Percentiles rank a stretch among this genome's conserved stretches.
These are phyloP conservation scores for Masticophis lateralis DNA, from an alignment of 2,797 vertebrate genomes.

Conservation along the genomic window DNA sequence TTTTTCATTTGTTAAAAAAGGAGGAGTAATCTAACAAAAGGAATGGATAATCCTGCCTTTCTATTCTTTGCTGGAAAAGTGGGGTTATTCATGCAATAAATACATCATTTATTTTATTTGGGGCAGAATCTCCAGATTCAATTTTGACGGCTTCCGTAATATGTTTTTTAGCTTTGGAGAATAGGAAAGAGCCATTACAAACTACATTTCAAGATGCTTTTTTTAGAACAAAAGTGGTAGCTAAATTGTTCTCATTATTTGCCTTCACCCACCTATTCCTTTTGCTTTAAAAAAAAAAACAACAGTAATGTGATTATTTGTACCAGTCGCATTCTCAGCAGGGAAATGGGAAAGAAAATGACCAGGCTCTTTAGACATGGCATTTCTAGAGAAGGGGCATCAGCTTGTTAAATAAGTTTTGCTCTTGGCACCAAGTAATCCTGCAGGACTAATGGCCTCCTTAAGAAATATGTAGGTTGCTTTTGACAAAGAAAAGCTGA, in stretches of 20 bases:
- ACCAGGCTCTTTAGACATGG: slow-evolving; percentile 7
- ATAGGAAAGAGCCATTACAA: neutral
- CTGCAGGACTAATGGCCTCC: slow-evolving; percentile 21
- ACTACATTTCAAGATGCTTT: slow-evolving; percentile 11
- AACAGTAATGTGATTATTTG: slow-evolving; percentile 35
- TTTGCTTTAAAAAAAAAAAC: slow-evolving; percentile 29
- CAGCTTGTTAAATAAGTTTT: slow-evolving; percentile 11
- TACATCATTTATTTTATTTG: neutral
- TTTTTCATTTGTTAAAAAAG: neutral
- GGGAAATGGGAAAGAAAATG: slow-evolving; percentile 36
- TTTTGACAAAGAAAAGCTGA: slow-evolving; percentile 28
- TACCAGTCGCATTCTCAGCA: slow-evolving; percentile 15
- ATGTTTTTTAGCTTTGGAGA: neutral
- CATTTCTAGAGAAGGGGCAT: slow-evolving; percentile 2
- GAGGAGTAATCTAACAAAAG: neutral
- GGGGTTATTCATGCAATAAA: neutral
- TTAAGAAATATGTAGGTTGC: neutral
- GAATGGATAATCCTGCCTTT: neutral
- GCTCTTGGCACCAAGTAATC: slow-evolving; percentile 14
- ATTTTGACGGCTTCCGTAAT: neutral
- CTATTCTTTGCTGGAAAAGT: neutral
- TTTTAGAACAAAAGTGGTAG: neutral
- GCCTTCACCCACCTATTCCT: neutral
- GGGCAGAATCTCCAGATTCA: neutral
- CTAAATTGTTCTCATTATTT: neutral